These are phyloP conservation scores for Drosophila santomea DNA, from an alignment of 1,140 invertebrate genomes.

Conservation along the genomic window DNA sequence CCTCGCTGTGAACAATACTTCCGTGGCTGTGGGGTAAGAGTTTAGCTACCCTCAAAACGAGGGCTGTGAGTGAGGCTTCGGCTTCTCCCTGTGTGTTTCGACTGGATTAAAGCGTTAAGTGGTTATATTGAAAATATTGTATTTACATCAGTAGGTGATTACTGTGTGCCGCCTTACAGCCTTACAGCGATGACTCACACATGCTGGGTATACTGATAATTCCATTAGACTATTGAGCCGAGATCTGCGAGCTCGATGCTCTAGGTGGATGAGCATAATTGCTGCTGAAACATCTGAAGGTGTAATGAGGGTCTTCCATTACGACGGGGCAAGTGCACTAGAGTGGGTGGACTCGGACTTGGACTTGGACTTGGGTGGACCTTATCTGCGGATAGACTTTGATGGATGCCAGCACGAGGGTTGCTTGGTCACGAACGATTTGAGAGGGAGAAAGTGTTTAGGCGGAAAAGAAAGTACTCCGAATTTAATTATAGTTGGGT, in stretches of 20 bases:
- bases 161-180: slow-evolving; percentile 50
- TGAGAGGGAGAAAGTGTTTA: slow-evolving; percentile 40
- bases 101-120: slow-evolving; percentile 82
- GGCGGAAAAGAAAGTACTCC: slow-evolving; percentile 36
- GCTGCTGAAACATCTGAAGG: slow-evolving; percentile 65
- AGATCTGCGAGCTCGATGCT: slow-evolving; percentile 45
- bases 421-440: not conserved
- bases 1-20: slow-evolving; percentile 24
- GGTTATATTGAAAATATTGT: slow-evolving; percentile 84
- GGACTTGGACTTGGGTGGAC: not conserved
- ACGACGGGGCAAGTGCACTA: slow-evolving; percentile 30
- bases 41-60: slow-evolving; percentile 50
- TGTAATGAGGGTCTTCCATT: slow-evolving; percentile 51
- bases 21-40: slow-evolving; percentile 28
- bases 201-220: slow-evolving; percentile 71
- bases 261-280: slow-evolving; percentile 67
- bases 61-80: slow-evolving; percentile 13
- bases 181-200: slow-evolving; percentile 67
- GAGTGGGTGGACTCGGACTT: slow-evolving; percentile 17
- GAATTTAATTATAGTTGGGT: slow-evolving; percentile 48
- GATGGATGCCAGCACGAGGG: slow-evolving; percentile 51
- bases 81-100: slow-evolving; percentile 48
- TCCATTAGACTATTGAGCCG: slow-evolving; percentile 81
- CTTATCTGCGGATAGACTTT: slow-evolving; percentile 57
- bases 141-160: slow-evolving; percentile 84